Evolutionary conservation across 2,888 invertebrate genomes (phyloP), one percentile per base, ranked within the genome.

Genomic region (Diarsia dahlii): DNA sequence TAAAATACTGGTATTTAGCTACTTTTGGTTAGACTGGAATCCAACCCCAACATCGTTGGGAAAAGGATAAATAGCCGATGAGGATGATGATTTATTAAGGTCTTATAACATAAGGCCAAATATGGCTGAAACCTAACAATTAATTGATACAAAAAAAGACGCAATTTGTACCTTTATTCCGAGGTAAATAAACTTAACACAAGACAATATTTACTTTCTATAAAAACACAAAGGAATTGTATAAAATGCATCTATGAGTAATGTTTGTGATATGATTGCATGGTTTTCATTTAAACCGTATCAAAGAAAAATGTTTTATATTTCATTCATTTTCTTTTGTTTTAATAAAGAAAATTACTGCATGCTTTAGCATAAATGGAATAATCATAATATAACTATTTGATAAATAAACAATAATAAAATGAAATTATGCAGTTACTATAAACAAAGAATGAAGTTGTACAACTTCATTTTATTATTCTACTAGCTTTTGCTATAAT

Each of bases 101-200:
- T n/a, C n/a, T n/a, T n/a, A n/a, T n/a, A n/a, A n/a, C n/a, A n/a
- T n/a, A n/a, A n/a, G n/a, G n/a, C n/a, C n/a, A n/a, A n/a, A n/a
- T n/a, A n/a, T n/a, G n/a, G n/a, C n/a, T n/a, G n/a, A 50, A 34
- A 39, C 4, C 15, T 23, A 28, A n/a, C 45, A 28, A 34, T 63
- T 39, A 0, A 39, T 66, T 56, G 28, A 28, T 1, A 58, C n/a
- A 4, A 34, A 71, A 39, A 65, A 73, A 71, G 20, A n/a, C 20
- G 23, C 34, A 39, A 46, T 52, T 45, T 18, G 10, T 34, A 56
- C 50, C 45, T 50, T 67, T 50, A 50, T 54, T 50, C 13, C 56
- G 34, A 67, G 82, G 71, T 82, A 56, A 83, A 80, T 54, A 67
- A 80, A 82, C 78, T 82, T 39, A 10, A 48, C 62, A 78, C 71